Percentiles rank a stretch among this genome's conserved stretches.
These are phyloP conservation scores for Andrena marginata DNA, from an alignment of 2,888 invertebrate species.

Conservation along the genomic window DNA sequence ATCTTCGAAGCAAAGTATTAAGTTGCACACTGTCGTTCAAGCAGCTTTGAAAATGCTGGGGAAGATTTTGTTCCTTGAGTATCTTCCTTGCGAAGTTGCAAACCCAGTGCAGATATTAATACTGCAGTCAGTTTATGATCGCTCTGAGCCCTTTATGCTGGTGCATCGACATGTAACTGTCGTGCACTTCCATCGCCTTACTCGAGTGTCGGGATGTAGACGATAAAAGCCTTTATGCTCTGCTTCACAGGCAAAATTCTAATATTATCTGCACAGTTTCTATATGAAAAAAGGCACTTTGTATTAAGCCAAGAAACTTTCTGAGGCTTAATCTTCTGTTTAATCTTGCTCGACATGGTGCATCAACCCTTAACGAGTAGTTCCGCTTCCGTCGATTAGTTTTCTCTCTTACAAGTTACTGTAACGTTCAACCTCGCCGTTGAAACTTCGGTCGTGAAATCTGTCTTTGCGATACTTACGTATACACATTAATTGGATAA, in stretches of 20 bases:
- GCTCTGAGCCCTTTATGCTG: conserved; percentile 10
- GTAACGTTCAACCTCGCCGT: too few species aligned
- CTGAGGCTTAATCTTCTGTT: conserved; percentile 14
- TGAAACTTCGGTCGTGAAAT: background rate
- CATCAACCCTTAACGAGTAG: conserved; percentile 9
- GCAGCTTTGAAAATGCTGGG: background rate
- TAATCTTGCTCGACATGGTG: conserved; percentile 18
- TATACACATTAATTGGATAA: background rate
- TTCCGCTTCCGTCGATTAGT: conserved; percentile 7
- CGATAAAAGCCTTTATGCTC: conserved; percentile 39
- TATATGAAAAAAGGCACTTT: conserved; percentile 21
- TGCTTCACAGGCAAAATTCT: conserved; percentile 26
- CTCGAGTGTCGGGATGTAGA: background rate
- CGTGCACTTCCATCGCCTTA: conserved; percentile 8
- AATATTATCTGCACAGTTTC: conserved; percentile 16
- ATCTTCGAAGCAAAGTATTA: too few species aligned
- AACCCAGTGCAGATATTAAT: conserved; percentile 33
- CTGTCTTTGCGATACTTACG: background rate
- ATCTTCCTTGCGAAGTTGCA: conserved; percentile 8
- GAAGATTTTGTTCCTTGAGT: conserved; percentile 4
- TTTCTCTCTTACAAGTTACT: conserved; percentile 1
- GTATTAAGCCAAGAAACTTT: conserved; percentile 25
- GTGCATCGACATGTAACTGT: conserved; percentile 7
- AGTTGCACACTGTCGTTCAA: too few species aligned
- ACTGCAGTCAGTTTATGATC: conserved; percentile 14